Conservation (phyloP, 2,888 invertebrate species). For the Galeruca laticollis region DNA sequence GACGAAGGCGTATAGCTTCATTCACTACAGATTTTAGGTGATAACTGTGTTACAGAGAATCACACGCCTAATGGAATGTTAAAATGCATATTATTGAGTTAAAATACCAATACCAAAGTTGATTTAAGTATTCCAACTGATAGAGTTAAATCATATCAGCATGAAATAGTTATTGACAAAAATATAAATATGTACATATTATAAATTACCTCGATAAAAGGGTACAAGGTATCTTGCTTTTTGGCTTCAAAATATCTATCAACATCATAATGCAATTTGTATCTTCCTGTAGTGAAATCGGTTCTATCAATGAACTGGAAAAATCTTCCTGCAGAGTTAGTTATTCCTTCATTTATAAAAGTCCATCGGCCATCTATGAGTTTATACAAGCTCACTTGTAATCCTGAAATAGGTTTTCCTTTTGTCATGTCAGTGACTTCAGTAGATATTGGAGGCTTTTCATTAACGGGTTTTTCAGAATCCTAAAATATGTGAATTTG, state of each 20-base stretch:
- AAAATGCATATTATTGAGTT: no score
- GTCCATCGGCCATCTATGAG: conserved; percentile 76
- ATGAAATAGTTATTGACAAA: no score
- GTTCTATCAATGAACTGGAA: conserved; percentile 72
- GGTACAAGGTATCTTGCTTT: conserved; percentile 77
- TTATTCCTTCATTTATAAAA: conserved; percentile 73
- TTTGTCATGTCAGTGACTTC: conserved; percentile 81
- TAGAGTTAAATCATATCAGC: no score
- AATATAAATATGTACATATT: no score
- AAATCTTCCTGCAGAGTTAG: conserved; percentile 77
- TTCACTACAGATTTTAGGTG: no score
- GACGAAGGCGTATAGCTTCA: no score
- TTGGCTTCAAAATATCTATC: conserved; percentile 76
- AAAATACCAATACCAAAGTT: no score
- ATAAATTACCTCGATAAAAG: conserved; percentile 82
- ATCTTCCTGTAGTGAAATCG: conserved; percentile 76
- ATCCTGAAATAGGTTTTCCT: conserved; percentile 75
- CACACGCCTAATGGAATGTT: no score
- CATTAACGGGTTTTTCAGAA: conserved; percentile 9
- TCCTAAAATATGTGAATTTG: conserved; percentile 21
- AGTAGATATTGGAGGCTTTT: conserved; percentile 75
- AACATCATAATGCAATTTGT: conserved; percentile 81
- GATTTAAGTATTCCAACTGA: no score
- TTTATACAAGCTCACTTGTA: conserved; percentile 78
- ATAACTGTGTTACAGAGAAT: no score